A percentile compares a stretch with the other conserved stretches of the same genome.
Conservation (phyloP, 2,113 vertebrate species). For the Sinocyclocheilus anophthalmus region DNA sequence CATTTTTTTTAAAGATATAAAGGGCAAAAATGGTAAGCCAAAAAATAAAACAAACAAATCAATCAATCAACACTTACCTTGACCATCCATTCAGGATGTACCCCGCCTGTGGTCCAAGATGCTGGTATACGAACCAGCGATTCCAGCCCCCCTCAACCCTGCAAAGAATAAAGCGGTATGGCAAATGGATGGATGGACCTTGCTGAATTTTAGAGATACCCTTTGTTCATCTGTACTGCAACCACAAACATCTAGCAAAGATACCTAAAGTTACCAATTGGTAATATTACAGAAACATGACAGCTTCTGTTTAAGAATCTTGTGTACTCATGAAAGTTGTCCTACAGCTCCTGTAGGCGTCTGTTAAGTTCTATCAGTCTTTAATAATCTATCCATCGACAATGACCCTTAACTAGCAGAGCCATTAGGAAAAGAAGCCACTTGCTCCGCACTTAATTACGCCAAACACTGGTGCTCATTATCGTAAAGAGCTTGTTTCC, state of each 20-base stretch:
- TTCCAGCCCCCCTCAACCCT: not conserved
- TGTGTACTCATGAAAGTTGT: not conserved
- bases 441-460: constrained; percentile 63
- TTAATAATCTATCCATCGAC: constrained; percentile 43
- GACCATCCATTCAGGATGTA: too few species aligned
- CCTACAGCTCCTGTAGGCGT: not conserved
- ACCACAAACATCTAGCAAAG: not conserved
- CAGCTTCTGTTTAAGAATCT: not conserved
- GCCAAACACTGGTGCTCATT: constrained; percentile 64
- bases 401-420: constrained; percentile 65
- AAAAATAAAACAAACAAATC: too few species aligned
- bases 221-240: not conserved
- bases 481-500: constrained; percentile 42
- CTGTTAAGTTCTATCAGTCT: constrained; percentile 6
- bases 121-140: not conserved
- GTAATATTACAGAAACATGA: not conserved
- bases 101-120: too few species aligned
- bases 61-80: too few species aligned
- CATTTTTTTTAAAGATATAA: not conserved
- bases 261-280: not conserved
- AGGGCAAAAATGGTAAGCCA: not conserved
- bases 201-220: not conserved
- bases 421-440: constrained; percentile 61
- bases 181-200: not conserved
- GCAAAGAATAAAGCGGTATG: not conserved